phyloP scores from a whole-genome alignment of 1,140 invertebrate genomes.

The Rhopalosiphum padi region DNA sequence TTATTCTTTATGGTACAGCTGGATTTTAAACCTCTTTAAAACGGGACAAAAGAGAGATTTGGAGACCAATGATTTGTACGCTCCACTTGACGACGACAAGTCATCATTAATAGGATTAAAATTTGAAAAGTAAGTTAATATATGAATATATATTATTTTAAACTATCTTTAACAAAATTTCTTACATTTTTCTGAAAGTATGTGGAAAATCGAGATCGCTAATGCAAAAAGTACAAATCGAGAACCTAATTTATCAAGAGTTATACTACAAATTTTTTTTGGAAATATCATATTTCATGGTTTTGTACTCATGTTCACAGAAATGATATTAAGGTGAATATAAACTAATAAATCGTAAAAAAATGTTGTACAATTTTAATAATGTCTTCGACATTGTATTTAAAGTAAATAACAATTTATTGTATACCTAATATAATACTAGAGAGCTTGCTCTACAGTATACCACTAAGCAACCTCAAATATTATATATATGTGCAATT shows the following conservation, averaged over 20 bases:
- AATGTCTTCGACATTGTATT: too few relatives aligned
- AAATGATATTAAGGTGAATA: background rate
- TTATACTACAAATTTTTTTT: slow-evolving; percentile 68
- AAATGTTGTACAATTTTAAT: background rate
- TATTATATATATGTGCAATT: too few relatives aligned
- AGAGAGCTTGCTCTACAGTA: too few relatives aligned
- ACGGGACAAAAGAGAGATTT: slow-evolving; percentile 73
- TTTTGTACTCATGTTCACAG: background rate
- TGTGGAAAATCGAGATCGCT: slow-evolving; percentile 61
- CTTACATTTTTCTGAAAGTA: slow-evolving; percentile 37
- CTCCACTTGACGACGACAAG: slow-evolving; percentile 70
- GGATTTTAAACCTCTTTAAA: slow-evolving; percentile 73
- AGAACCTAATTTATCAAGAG: slow-evolving; percentile 67
- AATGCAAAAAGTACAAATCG: slow-evolving; percentile 62
- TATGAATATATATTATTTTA: background rate
- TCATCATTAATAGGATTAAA: slow-evolving; percentile 68
- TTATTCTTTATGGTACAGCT: slow-evolving; percentile 65
- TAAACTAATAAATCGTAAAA: background rate
- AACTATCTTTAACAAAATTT: background rate
- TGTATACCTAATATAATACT: too few relatives aligned
- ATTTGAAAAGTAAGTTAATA: slow-evolving; percentile 63
- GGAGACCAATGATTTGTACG: slow-evolving; percentile 74
- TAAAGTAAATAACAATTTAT: too few relatives aligned
- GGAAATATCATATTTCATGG: background rate
- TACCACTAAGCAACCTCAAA: too few relatives aligned